These are phyloP conservation scores for Lampris incognitus DNA, from an alignment of 2,113 vertebrate genomes.

Conservation along the genomic window DNA sequence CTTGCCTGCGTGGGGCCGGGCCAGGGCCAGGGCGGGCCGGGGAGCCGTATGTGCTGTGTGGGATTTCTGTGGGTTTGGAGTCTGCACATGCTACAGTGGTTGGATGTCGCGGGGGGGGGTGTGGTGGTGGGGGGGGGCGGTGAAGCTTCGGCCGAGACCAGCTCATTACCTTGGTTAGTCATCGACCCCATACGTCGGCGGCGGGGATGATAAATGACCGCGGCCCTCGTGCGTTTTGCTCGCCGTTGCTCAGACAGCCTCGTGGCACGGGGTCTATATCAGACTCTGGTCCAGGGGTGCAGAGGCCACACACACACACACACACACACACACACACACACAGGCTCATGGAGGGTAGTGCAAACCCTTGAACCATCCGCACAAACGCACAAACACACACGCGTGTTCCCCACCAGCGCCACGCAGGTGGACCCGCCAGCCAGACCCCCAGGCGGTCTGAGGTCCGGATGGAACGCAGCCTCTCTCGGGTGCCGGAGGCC, in stretches of 20 bases:
- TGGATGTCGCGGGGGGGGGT: conserved; percentile 60
- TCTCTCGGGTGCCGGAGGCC: conserved; percentile 34
- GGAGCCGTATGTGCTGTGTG: conserved; percentile 26
- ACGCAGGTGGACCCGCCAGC: background rate
- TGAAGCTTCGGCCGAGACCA: conserved; percentile 55
- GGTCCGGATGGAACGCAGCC: conserved; percentile 4
- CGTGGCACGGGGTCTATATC: conserved; percentile 54
- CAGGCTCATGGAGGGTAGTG: background rate
- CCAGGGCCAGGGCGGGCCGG: conserved; percentile 44
- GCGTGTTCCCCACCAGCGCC: no score
- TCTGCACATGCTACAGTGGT: conserved; percentile 55
- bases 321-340: background rate
- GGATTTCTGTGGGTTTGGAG: conserved; percentile 65
- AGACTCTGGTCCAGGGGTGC: conserved; percentile 25
- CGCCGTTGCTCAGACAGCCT: conserved; percentile 39
- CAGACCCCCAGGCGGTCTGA: conserved; percentile 23
- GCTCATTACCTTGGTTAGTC: conserved; percentile 73
- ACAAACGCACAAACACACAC: background rate
- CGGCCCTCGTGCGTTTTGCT: conserved; percentile 33
- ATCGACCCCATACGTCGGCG: conserved; percentile 62
- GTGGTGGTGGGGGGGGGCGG: no score
- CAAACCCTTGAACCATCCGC: background rate
- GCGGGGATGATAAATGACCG: conserved; percentile 75
- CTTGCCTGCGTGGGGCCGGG: conserved; percentile 62
- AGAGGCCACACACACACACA: background rate